Percentiles rank a stretch among this genome's conserved stretches.
phyloP scores from a whole-genome alignment of 2,888 invertebrate species.

The Eristalis tenax region DNA sequence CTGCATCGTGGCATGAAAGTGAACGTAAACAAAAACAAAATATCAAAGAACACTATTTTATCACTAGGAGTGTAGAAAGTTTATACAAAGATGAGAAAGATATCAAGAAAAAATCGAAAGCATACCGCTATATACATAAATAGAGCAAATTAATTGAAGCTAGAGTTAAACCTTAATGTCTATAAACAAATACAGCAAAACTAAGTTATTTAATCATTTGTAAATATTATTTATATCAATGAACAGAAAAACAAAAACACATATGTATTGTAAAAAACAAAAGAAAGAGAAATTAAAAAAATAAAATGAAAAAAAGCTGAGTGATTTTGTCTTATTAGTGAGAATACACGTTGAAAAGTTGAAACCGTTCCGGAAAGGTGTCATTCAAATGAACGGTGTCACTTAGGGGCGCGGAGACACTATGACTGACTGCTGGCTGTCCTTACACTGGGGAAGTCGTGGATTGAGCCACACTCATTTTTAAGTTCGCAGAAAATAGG shows the following conservation, averaged over 20 bases:
- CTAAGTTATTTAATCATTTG: slow-evolving; percentile 73
- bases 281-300: slow-evolving; percentile 23
- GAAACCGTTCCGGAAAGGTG: too few relatives aligned
- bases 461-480: too few relatives aligned
- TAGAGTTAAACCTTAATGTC: slow-evolving; percentile 63
- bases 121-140: slow-evolving; percentile 32
- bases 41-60: slow-evolving; percentile 33
- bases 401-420: too few relatives aligned
- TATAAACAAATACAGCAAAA: slow-evolving; percentile 52
- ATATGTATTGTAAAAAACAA: slow-evolving; percentile 76
- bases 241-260: slow-evolving; percentile 59
- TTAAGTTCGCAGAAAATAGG: too few relatives aligned
- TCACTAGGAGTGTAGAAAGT: slow-evolving; percentile 44
- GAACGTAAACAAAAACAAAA: not conserved
- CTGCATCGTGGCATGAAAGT: slow-evolving; percentile 29
- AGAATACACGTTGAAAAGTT: not conserved
- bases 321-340: not conserved
- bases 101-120: slow-evolving; percentile 3
- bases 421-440: too few relatives aligned
- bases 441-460: too few relatives aligned
- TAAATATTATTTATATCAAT: slow-evolving; percentile 74
- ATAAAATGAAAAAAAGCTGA: slow-evolving; percentile 12
- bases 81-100: slow-evolving; percentile 44
- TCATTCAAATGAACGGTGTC: too few relatives aligned
- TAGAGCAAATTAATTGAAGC: slow-evolving; percentile 55